Evolutionary conservation across 2,797 vertebrate genomes (phyloP).

Genomic region (Caiman crocodilus): DNA sequence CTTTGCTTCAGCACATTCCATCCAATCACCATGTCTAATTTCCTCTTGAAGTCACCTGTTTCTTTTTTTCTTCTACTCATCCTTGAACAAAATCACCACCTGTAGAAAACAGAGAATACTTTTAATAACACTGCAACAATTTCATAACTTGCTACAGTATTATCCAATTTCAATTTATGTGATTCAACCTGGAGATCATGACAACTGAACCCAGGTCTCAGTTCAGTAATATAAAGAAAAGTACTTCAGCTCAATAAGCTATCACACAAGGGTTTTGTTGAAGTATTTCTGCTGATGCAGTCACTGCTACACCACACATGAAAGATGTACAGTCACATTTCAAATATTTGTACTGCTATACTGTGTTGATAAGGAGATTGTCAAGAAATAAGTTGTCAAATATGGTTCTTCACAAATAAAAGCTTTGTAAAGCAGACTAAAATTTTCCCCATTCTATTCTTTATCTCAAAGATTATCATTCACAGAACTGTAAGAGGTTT

Average conservation of each 20-base stretch:
- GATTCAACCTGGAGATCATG: neutral
- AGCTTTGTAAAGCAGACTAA: neutral
- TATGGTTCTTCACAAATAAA: neutral
- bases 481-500: neutral
- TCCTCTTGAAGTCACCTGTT: neutral
- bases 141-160: neutral
- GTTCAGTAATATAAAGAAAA: neutral
- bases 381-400: neutral
- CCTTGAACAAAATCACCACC: neutral
- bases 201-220: neutral
- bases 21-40: neutral
- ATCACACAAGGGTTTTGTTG: neutral
- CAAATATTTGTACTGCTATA: neutral
- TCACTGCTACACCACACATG: neutral
- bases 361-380: neutral
- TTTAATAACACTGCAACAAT: neutral
- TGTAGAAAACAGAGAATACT: neutral
- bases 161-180: neutral
- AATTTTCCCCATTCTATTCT: neutral
- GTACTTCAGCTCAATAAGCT: neutral
- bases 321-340: neutral
- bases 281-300: slow-evolving; percentile 23
- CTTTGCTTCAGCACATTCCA: neutral
- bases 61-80: neutral
- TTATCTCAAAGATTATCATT: neutral